Base-by-base conservation (phyloP, 2,113 vertebrate genomes). In the Neomonachus schauinslandi region DNA sequence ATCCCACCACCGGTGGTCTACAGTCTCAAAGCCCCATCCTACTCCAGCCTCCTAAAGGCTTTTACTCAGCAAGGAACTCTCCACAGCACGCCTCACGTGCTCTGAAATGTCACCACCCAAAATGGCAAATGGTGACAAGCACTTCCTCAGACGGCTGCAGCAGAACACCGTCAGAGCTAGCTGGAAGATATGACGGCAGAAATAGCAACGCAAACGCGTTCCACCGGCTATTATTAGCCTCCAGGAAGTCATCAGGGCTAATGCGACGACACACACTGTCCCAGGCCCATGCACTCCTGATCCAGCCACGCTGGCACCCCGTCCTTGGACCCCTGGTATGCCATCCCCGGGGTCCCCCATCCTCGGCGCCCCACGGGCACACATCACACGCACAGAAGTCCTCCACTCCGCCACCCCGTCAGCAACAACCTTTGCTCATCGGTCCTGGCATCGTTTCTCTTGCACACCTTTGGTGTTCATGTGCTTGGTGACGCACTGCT, bases 311-410 rank as follows among this genome's bases (percentile, higher is more conserved):
- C 71, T 1, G 42, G 65, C 36, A 51, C 10, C 21, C 18, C 1
- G 15, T 7, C 36, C 69, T 8, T 16, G 63, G 31, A 67, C 14
- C 28, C 63, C 15, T 15, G 13, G 7, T 15, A 33, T 11, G 26
- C 71, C 2, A 2, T 42, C 21, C 10, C 11, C 63, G 1, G 71
- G 1, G 71, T 11, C 36, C 11, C n/a, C 72, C 1, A 2, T 26
- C 11, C 2, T 11, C 14, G 3, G 63, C 14, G 16, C 28, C 36
- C 15, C 3, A 36, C 4, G 28, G 28, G 21, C 26, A 22, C 3
- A 6, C 2, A 7, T 12, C 72, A 7, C 42, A 26, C 16, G 33
- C 65, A n/a, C 3, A 19, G 65, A 3, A 6, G 31, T 42, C 55
- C 42, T 55, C 42, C 3, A 15, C 74, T 4, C 0, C 1, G 46